A percentile compares a stretch with the other conserved stretches of the same genome.
Evolutionary conservation across 2,113 vertebrate genomes (phyloP).

Genomic region (Myiagra hebetior): DNA sequence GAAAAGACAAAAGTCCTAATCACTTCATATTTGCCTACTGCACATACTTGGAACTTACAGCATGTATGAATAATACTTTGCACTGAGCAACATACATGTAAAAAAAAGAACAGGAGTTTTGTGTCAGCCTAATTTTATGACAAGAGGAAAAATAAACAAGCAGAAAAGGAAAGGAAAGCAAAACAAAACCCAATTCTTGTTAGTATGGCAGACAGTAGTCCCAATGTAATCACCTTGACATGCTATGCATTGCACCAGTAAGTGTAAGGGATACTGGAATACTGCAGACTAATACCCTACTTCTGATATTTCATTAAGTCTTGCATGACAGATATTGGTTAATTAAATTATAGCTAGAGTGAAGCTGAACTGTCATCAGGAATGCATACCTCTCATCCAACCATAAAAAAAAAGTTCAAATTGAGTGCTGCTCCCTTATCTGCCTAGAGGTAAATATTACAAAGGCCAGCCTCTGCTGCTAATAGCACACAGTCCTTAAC

Average conservation of each 20-base stretch:
- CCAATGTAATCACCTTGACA: background rate
- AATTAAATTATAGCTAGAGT: background rate
- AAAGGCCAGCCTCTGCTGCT: background rate
- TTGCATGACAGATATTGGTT: background rate
- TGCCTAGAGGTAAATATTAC: background rate
- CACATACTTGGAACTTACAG: background rate
- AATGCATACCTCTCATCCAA: background rate
- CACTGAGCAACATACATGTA: background rate
- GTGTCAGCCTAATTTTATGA: background rate
- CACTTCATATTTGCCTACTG: background rate
- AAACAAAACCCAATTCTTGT: background rate
- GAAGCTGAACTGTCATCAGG: background rate
- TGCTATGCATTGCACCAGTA: background rate
- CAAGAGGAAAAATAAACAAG: background rate
- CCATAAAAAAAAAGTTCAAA: background rate
- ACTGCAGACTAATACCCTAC: background rate
- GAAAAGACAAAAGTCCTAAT: background rate
- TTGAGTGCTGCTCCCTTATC: background rate
- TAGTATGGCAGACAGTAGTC: background rate
- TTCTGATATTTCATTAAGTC: background rate
- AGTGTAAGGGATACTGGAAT: background rate
- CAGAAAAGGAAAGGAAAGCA: background rate
- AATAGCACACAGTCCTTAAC: background rate
- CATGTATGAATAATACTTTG: background rate
- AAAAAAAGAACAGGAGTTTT: background rate